These are phyloP conservation scores for Atherinosoma microstoma DNA, from an alignment of 2,797 vertebrate genomes.

Conservation along the genomic window DNA sequence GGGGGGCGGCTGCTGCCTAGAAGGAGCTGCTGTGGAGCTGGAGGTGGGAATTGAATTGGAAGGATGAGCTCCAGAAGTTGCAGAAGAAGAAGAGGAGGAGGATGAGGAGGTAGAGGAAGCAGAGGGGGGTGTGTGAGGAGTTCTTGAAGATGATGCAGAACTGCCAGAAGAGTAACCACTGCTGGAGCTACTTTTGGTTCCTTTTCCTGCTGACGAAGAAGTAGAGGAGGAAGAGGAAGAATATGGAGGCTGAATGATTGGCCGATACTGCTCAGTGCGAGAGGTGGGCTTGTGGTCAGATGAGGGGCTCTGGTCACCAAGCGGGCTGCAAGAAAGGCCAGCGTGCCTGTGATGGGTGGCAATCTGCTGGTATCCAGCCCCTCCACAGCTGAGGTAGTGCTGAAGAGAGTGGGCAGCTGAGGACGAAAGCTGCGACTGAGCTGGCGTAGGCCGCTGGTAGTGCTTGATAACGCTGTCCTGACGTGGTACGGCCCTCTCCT, in stretches of 20 bases:
- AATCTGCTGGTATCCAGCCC: conserved; percentile 90
- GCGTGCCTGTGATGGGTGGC: conserved; percentile 87
- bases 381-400: conserved; percentile 94
- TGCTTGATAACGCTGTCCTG: conserved; percentile 97
- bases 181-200: conserved; percentile 85
- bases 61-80: conserved; percentile 86
- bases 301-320: conserved; percentile 91
- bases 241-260: conserved; percentile 92
- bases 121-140: conserved; percentile 87
- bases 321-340: conserved; percentile 91
- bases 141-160: conserved; percentile 84
- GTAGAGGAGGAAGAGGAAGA: conserved; percentile 82
- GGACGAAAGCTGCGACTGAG: conserved; percentile 88
- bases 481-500: conserved; percentile 91
- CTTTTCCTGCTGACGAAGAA: conserved; percentile 81
- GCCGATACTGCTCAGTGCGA: conserved; percentile 87
- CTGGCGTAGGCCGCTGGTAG: conserved; percentile 91
- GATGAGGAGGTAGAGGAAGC: conserved; percentile 87
- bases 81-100: conserved; percentile 89
- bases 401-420: conserved; percentile 91
- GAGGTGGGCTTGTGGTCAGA: conserved; percentile 79
- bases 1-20: conserved; percentile 85
- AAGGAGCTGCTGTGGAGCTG: conserved; percentile 84
- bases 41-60: conserved; percentile 83
- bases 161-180: conserved; percentile 90